Evolutionary conservation across 2,888 invertebrate species (phyloP), one percentile per base, ranked within the genome.

Genomic region (Melanostoma scalare): DNA sequence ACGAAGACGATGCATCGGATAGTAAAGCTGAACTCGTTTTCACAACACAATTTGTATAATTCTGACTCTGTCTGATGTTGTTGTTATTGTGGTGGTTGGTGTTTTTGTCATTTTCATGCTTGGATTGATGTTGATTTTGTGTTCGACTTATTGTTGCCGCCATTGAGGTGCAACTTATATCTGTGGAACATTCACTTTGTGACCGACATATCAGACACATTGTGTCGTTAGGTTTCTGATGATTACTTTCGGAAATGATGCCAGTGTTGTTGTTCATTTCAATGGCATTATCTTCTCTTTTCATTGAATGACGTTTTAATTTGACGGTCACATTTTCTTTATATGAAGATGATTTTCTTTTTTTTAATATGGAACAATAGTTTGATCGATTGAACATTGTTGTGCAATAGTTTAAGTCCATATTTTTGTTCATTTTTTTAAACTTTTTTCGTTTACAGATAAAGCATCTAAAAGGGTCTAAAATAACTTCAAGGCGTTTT

Each of bases 291-390:
- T 46, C 36, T 31, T 73, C 68, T 5, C 46, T 20, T 50, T 44
- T 60, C 4, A 31, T 4, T 3, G 53, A 73, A 46, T 77, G 38
- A 33, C 82, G 44, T 74, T 82, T 84, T 84, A 84, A 84, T 60
- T 84, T 84, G 4, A 75, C 78, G 6, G 79, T 78, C 35, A 75
- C 65, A 67, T 75, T 84, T 56, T 71, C 60, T 67, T 79, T 84
- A 38, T 75, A 65, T 38, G 78, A 61, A 67, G 67, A 20, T 20
- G 20, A 84, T 69, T 84, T 84, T 84, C 84, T 63, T 75, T 84
- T 84, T 36, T 71, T 84, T 48, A 84, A 55, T 55, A 75, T 67
- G 5, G 71, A 79, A 73, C 73, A 77, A 53, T 77, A 74, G 38
- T 79, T 84, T 79, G 74, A 72, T 75, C 67, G 78, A 78, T 65